These are phyloP conservation scores for Leptura quadrifasciata DNA, from an alignment of 2,888 invertebrate genomes.

Conservation along the genomic window DNA sequence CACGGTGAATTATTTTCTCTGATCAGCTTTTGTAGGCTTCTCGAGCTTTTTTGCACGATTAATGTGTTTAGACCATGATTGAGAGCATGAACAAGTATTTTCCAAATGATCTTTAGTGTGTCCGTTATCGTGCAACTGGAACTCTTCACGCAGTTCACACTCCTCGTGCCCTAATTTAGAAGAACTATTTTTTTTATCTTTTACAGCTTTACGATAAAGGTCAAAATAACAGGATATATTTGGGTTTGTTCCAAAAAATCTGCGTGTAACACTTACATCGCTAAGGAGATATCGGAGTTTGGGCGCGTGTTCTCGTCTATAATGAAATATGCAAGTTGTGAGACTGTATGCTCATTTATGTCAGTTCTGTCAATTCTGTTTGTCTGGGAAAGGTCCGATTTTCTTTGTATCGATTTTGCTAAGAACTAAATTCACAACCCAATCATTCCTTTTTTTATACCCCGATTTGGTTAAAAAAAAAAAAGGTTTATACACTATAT, in stretches of 20 bases:
- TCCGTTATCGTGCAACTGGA: too few relatives aligned
- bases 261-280: too few relatives aligned
- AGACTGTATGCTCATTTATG: neutral
- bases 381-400: conserved; percentile 6
- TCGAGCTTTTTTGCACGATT: neutral
- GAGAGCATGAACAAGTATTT: neutral
- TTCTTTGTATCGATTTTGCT: neutral
- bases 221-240: too few relatives aligned
- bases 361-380: neutral
- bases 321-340: too few relatives aligned
- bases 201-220: too few relatives aligned
- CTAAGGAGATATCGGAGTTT: too few relatives aligned
- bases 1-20: neutral
- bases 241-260: too few relatives aligned
- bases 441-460: conserved; percentile 8
- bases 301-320: too few relatives aligned
- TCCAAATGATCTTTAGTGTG: too few relatives aligned
- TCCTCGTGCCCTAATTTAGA: too few relatives aligned
- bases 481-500: neutral
- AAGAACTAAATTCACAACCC: conserved; percentile 4
- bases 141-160: too few relatives aligned
- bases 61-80: neutral
- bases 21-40: neutral
- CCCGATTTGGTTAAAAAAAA: conserved; percentile 5
- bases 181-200: too few relatives aligned